These are phyloP conservation scores for Miltochrista miniata DNA, from an alignment of 2,888 invertebrate species.

Conservation along the genomic window DNA sequence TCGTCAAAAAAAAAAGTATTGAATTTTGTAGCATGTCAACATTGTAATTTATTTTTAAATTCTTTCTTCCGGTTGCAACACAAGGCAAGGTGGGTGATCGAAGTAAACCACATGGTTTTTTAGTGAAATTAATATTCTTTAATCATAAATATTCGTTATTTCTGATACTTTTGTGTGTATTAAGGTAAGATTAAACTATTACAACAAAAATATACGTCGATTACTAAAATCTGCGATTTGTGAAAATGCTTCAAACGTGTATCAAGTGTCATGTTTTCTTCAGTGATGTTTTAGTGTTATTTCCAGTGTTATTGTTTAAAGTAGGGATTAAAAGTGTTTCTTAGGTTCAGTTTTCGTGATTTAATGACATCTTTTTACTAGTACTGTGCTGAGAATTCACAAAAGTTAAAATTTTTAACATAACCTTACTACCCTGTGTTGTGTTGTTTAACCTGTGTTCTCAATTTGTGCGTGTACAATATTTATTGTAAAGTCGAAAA, in stretches of 20 bases:
- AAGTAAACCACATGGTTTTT: constrained; percentile 70
- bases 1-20: no score
- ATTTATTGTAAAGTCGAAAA: no score
- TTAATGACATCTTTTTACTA: no score
- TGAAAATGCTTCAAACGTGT: constrained; percentile 25
- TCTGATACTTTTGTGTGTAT: constrained; percentile 8
- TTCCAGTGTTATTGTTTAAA: no score
- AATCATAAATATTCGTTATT: constrained; percentile 23
- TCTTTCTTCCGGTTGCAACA: constrained; percentile 80
- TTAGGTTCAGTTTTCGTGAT: no score
- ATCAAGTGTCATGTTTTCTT: neutral
- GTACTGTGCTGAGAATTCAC: no score
- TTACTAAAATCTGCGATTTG: constrained; percentile 14
- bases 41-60: constrained; percentile 35
- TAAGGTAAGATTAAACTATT: constrained; percentile 43
- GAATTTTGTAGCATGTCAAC: constrained; percentile 31
- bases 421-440: no score
- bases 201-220: neutral
- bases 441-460: no score
- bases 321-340: no score
- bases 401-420: no score
- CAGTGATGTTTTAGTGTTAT: no score
- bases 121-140: constrained; percentile 33
- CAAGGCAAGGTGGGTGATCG: constrained; percentile 74
- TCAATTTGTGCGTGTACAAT: no score